Evolutionary conservation across 2,797 vertebrate genomes (phyloP).

Genomic region (Myotis findleyi): DNA sequence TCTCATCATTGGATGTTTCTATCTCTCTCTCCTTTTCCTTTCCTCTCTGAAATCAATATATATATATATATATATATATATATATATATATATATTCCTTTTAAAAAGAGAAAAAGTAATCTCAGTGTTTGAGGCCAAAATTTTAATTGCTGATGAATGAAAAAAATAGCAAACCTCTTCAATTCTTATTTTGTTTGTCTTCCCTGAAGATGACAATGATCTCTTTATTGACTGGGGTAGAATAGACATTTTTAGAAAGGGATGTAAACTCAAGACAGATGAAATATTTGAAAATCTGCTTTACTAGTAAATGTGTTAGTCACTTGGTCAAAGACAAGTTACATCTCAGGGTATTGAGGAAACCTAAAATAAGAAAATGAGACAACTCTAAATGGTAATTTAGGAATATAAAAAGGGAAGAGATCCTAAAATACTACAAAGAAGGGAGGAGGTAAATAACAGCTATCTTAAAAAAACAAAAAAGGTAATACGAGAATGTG

Average conservation of each 20-base stretch:
- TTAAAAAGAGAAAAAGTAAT: not conserved
- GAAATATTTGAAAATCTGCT: not conserved
- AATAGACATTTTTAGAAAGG: not conserved
- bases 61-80: too few relatives aligned
- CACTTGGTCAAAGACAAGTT: not conserved
- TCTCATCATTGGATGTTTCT: too few relatives aligned
- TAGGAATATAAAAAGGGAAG: not conserved
- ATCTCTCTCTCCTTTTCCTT: too few relatives aligned
- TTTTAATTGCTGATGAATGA: not conserved
- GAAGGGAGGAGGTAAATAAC: too few relatives aligned
- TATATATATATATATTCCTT: too few relatives aligned
- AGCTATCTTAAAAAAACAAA: not conserved
- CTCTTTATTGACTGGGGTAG: not conserved
- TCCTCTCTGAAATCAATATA: too few relatives aligned
- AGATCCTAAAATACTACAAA: not conserved
- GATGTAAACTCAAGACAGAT: not conserved
- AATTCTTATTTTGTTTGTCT: not conserved
- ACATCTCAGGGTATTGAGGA: not conserved
- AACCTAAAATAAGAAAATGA: not conserved
- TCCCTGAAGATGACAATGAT: not conserved
- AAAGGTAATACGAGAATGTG: not conserved
- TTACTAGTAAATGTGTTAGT: not conserved
- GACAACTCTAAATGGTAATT: not conserved
- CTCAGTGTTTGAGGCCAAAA: not conserved
- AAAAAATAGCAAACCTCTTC: not conserved